Evolutionary conservation across 2,797 vertebrate species (phyloP).

Genomic region (Rhinatrema bivittatum): DNA sequence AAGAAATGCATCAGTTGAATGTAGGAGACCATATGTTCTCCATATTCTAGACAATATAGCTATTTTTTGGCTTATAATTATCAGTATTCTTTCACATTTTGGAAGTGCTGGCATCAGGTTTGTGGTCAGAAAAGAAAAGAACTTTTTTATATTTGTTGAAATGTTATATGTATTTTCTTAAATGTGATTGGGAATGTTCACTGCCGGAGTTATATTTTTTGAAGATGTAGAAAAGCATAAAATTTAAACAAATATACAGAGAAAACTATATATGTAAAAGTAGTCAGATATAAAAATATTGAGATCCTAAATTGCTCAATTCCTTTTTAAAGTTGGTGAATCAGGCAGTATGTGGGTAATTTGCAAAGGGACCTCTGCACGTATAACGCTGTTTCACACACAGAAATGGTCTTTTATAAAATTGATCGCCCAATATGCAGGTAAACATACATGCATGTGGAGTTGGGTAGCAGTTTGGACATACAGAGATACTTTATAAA

Average conservation of each 20-base stretch:
- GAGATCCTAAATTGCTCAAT: conserved; percentile 36
- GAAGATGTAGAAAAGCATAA: conserved; percentile 29
- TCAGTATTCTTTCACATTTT: conserved; percentile 53
- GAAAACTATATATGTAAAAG: conserved; percentile 31
- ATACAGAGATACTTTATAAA: too few species aligned
- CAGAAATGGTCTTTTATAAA: too few species aligned
- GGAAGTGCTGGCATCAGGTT: conserved; percentile 55
- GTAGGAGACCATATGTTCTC: conserved; percentile 38
- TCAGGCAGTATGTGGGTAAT: too few species aligned
- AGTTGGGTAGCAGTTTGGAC: too few species aligned
- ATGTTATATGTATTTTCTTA: conserved; percentile 57
- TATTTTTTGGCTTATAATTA: conserved; percentile 57
- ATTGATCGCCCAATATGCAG: too few species aligned
- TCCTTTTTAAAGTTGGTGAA: conserved; percentile 38
- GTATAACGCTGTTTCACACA: too few species aligned
- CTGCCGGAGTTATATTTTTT: conserved; percentile 46
- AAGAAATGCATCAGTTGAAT: conserved; percentile 49
- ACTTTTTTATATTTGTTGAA: conserved; percentile 57
- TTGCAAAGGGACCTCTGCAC: too few species aligned
- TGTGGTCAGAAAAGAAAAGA: conserved; percentile 44
- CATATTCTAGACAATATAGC: conserved; percentile 46
- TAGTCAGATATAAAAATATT: conserved; percentile 38
- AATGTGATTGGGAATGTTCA: conserved; percentile 43
- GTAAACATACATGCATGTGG: too few species aligned
- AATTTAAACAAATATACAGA: conserved; percentile 24